These are phyloP conservation scores for Apogon talboti DNA, from an alignment of 2,797 vertebrate species.

Conservation along the genomic window DNA sequence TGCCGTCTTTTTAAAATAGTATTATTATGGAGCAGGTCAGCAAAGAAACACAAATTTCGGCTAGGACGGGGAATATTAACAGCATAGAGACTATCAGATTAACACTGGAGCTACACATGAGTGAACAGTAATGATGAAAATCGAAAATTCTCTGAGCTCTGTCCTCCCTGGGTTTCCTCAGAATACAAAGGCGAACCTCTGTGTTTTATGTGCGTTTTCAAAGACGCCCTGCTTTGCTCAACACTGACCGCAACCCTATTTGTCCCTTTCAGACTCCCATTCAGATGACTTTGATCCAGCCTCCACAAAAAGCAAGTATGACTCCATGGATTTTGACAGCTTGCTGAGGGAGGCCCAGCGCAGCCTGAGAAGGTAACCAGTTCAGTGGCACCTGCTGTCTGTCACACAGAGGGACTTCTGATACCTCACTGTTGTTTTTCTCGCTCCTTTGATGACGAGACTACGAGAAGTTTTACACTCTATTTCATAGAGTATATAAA, in stretches of 20 bases:
- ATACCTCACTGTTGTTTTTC: slow-evolving; percentile 92
- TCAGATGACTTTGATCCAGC: slow-evolving; percentile 99
- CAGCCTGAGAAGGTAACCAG: slow-evolving; percentile 98
- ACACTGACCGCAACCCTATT: slow-evolving; percentile 38
- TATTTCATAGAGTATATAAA: slow-evolving; percentile 83
- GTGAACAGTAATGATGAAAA: not conserved
- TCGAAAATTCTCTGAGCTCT: slow-evolving; percentile 16
- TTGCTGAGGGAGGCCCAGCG: slow-evolving; percentile 98
- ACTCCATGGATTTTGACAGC: slow-evolving; percentile 99
- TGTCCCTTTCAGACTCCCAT: slow-evolving; percentile 90
- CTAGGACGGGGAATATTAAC: not conserved
- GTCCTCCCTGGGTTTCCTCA: not conserved
- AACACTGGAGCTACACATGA: slow-evolving; percentile 11
- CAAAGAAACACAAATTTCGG: too few relatives aligned
- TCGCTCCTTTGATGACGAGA: slow-evolving; percentile 88
- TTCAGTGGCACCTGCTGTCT: slow-evolving; percentile 75
- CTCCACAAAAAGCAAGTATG: slow-evolving; percentile 99
- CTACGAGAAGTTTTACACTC: slow-evolving; percentile 92
- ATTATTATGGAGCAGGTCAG: too few relatives aligned
- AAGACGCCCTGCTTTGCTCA: slow-evolving; percentile 19
- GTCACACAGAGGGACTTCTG: slow-evolving; percentile 83
- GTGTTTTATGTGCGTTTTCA: slow-evolving; percentile 23
- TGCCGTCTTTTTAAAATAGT: too few relatives aligned
- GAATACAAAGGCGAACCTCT: slow-evolving; percentile 31
- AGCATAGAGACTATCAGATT: slow-evolving; percentile 7